Evolutionary conservation across 2,888 invertebrate species (phyloP), one percentile per base, ranked within the genome.

Genomic region (Notodromas monacha): DNA sequence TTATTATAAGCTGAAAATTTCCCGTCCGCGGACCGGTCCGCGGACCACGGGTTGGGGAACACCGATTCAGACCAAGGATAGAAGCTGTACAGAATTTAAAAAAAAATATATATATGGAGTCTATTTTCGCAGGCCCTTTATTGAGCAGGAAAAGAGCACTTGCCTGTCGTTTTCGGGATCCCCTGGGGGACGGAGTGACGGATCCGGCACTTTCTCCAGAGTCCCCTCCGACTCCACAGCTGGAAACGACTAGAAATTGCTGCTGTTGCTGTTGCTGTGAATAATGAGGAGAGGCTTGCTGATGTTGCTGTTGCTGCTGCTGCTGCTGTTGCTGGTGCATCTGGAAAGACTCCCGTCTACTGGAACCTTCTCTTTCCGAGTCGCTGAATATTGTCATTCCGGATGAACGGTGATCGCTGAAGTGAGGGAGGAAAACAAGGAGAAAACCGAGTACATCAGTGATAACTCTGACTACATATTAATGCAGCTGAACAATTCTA

Each of bases 191-290:
- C 12, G 76, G 74, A 13, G 72, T 65, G 50, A 72, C 69, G 39
- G 69, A 72, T 29, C 74, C 76, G 5, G 76, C 76, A 39, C 74
- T 74, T 49, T 77, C 76, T 3, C 73, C 74, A 48, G 76, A 76
- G 28, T 61, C 60, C 28, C 58, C 58, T 1, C 63, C 62, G n/a
- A 8, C 8, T 21, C 21, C 21, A 6, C 8, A n/a, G n/a, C 6
- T 21, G 21, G n/a, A n/a, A n/a, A 21, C 8, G 21, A n/a, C 6
- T 8, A 21, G 21, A 6, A 6, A 8, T n/a, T 21, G 21, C 29
- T 59, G 63, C 36, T 57, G 60, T 4, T 66, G 55, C 12, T 63
- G 65, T 33, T 65, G 47, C 40, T 61, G 57, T 3, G 63, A 63
- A 26, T 37, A 38, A 16, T 36, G 37, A 12, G 36, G 41, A 15